phyloP scores from a whole-genome alignment of 2,888 invertebrate genomes.

The Dimorphilus gyrociliatus region DNA sequence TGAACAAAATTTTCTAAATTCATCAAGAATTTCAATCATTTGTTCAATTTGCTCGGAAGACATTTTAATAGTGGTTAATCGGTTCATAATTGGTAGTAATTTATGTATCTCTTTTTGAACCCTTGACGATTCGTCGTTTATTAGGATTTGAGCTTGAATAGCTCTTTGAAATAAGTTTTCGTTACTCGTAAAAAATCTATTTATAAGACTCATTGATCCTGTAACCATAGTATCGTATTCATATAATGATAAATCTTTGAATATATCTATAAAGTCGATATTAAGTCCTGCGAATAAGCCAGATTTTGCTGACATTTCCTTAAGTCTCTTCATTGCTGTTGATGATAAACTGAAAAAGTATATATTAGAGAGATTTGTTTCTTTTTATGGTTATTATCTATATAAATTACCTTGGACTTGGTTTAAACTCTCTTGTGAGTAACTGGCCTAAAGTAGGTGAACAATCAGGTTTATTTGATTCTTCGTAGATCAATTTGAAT shows the following conservation, averaged over 20 bases:
- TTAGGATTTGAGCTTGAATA: slow-evolving; percentile 32
- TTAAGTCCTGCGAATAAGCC: slow-evolving; percentile 27
- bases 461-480: no score
- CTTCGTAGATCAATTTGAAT: no score
- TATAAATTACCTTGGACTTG: no score
- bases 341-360: slow-evolving; percentile 5
- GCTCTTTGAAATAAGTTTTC: slow-evolving; percentile 33
- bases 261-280: slow-evolving; percentile 8
- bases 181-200: slow-evolving; percentile 32
- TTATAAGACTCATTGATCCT: slow-evolving; percentile 30
- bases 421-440: no score
- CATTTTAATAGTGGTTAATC: slow-evolving; percentile 26
- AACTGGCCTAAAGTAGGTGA: no score
- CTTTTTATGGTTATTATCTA: background rate
- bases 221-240: slow-evolving; percentile 32
- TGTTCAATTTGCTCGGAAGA: slow-evolving; percentile 28
- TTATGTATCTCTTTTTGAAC: slow-evolving; percentile 26
- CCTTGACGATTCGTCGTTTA: slow-evolving; percentile 29
- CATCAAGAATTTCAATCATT: slow-evolving; percentile 28
- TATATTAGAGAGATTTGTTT: background rate
- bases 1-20: slow-evolving; percentile 29
- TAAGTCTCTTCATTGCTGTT: slow-evolving; percentile 14
- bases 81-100: slow-evolving; percentile 25
- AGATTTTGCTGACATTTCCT: slow-evolving; percentile 28
- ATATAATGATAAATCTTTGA: slow-evolving; percentile 30